These are phyloP conservation scores for Agrenia bidenticulata DNA, from an alignment of 2,888 invertebrate genomes.

Conservation along the genomic window DNA sequence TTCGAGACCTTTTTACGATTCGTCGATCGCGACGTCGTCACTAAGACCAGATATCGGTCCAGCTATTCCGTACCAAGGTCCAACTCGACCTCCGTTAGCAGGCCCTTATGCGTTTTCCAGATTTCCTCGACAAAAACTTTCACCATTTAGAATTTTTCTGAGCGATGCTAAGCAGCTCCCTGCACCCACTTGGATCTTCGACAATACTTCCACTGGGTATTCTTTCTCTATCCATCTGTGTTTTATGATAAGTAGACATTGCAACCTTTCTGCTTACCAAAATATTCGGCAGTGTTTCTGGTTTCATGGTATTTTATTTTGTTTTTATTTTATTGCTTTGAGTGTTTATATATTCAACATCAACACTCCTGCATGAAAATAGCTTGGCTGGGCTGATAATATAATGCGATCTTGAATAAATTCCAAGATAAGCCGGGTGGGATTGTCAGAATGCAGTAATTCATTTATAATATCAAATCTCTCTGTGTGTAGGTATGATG, in stretches of 20 bases:
- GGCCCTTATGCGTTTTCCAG: constrained; percentile 89
- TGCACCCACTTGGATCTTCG: constrained; percentile 77
- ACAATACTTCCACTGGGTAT: constrained; percentile 77
- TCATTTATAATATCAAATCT: too few relatives aligned
- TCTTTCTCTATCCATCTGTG: constrained; percentile 33
- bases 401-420: too few relatives aligned
- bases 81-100: constrained; percentile 71
- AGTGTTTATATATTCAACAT: too few relatives aligned
- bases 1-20: constrained; percentile 43
- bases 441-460: too few relatives aligned
- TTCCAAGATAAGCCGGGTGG: too few relatives aligned
- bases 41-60: constrained; percentile 57
- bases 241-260: neutral
- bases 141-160: constrained; percentile 76
- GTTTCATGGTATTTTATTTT: too few relatives aligned
- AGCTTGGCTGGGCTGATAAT: too few relatives aligned
- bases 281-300: too few relatives aligned
- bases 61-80: constrained; percentile 55
- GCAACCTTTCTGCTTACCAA: too few relatives aligned
- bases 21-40: constrained; percentile 31
- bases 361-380: too few relatives aligned
- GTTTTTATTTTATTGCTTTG: too few relatives aligned
- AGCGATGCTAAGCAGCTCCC: constrained; percentile 62
- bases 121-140: constrained; percentile 75
- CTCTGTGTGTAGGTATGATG: constrained; percentile 58